Evolutionary conservation across 2,797 vertebrate species (phyloP).

Genomic region (Acestrorhynchus altus): DNA sequence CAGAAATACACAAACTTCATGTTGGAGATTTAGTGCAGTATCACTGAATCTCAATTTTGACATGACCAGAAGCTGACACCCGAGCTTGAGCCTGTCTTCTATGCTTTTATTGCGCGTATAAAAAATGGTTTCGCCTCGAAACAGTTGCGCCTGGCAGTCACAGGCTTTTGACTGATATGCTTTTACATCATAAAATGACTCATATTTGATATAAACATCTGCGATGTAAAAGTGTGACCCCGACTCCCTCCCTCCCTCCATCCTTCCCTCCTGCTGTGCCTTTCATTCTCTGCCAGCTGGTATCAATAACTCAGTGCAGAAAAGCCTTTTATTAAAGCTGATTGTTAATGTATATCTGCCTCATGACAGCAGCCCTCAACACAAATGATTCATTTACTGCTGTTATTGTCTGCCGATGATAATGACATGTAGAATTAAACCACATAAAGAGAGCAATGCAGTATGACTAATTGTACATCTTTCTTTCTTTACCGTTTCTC

Average conservation of each 20-base stretch:
- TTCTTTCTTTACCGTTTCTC: slow-evolving; percentile 11
- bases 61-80: slow-evolving; percentile 71
- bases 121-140: slow-evolving; percentile 70
- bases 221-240: slow-evolving; percentile 74
- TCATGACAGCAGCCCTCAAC: slow-evolving; percentile 56
- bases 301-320: slow-evolving; percentile 73
- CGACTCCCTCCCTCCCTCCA: slow-evolving; percentile 54
- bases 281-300: slow-evolving; percentile 73
- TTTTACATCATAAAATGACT: slow-evolving; percentile 76
- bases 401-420: slow-evolving; percentile 10
- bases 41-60: slow-evolving; percentile 47
- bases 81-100: slow-evolving; percentile 59
- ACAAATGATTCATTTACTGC: slow-evolving; percentile 41
- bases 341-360: slow-evolving; percentile 71
- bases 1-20: neutral
- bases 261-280: slow-evolving; percentile 33
- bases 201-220: slow-evolving; percentile 83
- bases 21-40: slow-evolving; percentile 37
- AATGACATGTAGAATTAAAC: slow-evolving; percentile 15
- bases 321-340: slow-evolving; percentile 65
- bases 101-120: slow-evolving; percentile 73
- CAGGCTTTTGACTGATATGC: slow-evolving; percentile 65
- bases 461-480: neutral
- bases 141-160: slow-evolving; percentile 73
- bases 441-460: neutral